These are phyloP conservation scores for Schrankia costaestrigalis DNA, from an alignment of 2,888 invertebrate genomes.

Conservation along the genomic window DNA sequence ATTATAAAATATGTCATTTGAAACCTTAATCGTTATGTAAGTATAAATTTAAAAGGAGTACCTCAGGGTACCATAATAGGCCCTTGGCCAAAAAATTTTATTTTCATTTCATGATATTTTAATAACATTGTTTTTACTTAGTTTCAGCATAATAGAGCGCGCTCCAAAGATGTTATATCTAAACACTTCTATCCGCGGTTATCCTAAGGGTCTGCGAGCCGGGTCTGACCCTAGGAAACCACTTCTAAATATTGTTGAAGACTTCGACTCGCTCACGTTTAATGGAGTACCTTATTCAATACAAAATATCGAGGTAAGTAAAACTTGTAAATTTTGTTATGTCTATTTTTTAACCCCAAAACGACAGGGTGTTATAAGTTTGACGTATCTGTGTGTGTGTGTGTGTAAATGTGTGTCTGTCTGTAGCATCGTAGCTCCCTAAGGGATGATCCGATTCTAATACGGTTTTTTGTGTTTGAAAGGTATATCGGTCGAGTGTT, in stretches of 20 bases:
- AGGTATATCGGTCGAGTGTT: no score
- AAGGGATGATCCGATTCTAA: no score
- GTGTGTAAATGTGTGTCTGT: no score
- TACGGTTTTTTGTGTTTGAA: no score
- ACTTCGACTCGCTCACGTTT: slow-evolving; percentile 86
- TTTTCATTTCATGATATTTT: background rate
- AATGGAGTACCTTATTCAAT: slow-evolving; percentile 84
- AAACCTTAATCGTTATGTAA: background rate
- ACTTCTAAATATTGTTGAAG: slow-evolving; percentile 85
- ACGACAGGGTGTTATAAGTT: background rate
- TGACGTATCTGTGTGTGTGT: no score
- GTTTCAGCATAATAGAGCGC: slow-evolving; percentile 56
- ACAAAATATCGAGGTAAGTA: slow-evolving; percentile 81
- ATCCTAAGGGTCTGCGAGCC: slow-evolving; percentile 90
- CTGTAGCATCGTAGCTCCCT: no score
- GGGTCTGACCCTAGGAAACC: slow-evolving; percentile 90
- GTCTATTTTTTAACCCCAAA: background rate
- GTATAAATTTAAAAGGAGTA: background rate
- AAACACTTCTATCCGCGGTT: slow-evolving; percentile 90
- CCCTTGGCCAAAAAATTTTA: background rate
- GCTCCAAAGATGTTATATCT: slow-evolving; percentile 90
- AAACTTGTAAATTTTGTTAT: background rate
- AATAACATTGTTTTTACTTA: slow-evolving; percentile 14
- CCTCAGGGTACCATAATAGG: slow-evolving; percentile 1
- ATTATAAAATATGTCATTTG: background rate